Conservation (phyloP, 2,113 vertebrate species). For the Phrynosoma platyrhinos region DNA sequence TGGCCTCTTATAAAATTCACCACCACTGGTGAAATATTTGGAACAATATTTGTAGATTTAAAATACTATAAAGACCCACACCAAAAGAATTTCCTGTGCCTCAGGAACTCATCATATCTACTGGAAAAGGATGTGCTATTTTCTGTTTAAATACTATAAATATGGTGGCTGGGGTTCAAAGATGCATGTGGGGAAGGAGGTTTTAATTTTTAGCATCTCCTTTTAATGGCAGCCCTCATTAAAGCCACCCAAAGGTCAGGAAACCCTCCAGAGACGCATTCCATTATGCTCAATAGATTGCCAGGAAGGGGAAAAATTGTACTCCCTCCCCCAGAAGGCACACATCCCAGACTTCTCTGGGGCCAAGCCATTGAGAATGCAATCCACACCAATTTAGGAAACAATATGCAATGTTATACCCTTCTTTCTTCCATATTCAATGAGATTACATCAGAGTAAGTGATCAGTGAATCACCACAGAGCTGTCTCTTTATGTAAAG, state of each 20-base stretch:
- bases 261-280: conserved; percentile 2
- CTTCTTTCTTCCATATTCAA: background rate
- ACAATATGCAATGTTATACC: conserved; percentile 4
- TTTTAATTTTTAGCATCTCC: background rate
- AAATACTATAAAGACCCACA: conserved; percentile 69
- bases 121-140: conserved; percentile 51
- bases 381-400: background rate
- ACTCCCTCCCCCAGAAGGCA: background rate
- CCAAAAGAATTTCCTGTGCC: conserved; percentile 73
- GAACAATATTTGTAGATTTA: conserved; percentile 71
- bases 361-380: conserved; percentile 10
- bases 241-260: conserved; percentile 22
- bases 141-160: conserved; percentile 55
- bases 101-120: conserved; percentile 45
- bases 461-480: background rate
- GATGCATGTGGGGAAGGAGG: background rate
- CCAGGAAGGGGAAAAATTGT: background rate
- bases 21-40: conserved; percentile 69
- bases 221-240: background rate
- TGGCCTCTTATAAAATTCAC: conserved; percentile 76
- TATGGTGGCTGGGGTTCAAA: background rate
- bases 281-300: background rate
- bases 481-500: background rate
- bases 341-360: background rate
- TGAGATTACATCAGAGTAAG: background rate